These are phyloP conservation scores for Amniataba percoides DNA, from an alignment of 2,797 vertebrate genomes.

Conservation along the genomic window DNA sequence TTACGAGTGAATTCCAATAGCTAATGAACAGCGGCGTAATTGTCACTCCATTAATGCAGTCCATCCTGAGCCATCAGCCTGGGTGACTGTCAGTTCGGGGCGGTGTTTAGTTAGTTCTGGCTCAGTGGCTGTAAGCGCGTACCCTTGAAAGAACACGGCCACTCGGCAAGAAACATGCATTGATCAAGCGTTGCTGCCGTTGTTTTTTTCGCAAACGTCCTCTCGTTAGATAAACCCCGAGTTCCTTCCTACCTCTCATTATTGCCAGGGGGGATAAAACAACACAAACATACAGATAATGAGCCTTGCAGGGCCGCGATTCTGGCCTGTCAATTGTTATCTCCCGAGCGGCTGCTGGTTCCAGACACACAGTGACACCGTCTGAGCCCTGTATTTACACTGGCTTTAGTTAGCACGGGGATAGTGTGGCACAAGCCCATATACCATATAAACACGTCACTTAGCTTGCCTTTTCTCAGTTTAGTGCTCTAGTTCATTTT, in stretches of 20 bases:
- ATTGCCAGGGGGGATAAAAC: constrained; percentile 34
- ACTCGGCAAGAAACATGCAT: constrained; percentile 24
- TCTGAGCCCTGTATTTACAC: constrained; percentile 64
- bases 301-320: constrained; percentile 47
- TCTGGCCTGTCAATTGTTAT: constrained; percentile 61
- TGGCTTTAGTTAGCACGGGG: constrained; percentile 48
- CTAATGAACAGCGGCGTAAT: constrained; percentile 56
- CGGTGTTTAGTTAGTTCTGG: constrained; percentile 39
- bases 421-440: constrained; percentile 14
- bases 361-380: constrained; percentile 69
- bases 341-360: constrained; percentile 64
- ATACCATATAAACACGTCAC: constrained; percentile 14
- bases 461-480: constrained; percentile 13
- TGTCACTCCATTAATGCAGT: constrained; percentile 42
- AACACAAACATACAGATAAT: constrained; percentile 64
- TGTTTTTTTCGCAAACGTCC: constrained; percentile 49
- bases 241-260: constrained; percentile 47
- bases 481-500: neutral
- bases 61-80: constrained; percentile 37
- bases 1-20: constrained; percentile 37
- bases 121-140: constrained; percentile 30
- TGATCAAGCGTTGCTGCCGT: constrained; percentile 49
- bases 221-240: constrained; percentile 61
- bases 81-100: constrained; percentile 27
- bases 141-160: constrained; percentile 40